Base-by-base conservation (phyloP, 1,140 invertebrate species). In the Drosophila teissieri region DNA sequence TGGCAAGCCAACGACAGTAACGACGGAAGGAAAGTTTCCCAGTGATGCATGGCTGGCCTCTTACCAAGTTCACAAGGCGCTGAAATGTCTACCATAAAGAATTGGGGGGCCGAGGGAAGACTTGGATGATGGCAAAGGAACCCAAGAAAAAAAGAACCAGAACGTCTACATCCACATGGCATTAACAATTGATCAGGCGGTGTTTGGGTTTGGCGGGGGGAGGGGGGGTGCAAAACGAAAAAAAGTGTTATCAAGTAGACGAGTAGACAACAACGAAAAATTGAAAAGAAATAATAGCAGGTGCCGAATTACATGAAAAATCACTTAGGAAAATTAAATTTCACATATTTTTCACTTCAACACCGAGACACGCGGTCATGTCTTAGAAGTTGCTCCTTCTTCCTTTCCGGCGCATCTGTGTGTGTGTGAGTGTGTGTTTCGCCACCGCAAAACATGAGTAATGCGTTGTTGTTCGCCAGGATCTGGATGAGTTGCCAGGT, bases 291-390 rank as follows among this genome's bases (percentile, higher is more conserved):
- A 89, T 90, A 89, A 89, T 84, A 83, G 80, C 84, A 89, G 84
- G 84, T 89, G 84, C 84, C 84, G 85, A 89, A 89, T 90, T 89
- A 89, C 84, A 89, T 89, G 84, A 89, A 89, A 89, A 89, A 89
- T 89, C 84, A 89, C 84, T 89, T 90, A 89, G 80, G 80, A 84
- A 89, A 89, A 89, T 89, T 89, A 89, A 89, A 89, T 89, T 89
- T 89, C 84, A 89, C 85, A 89, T 89, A 89, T 89, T 89, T 89
- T 88, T 88, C 77, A 86, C 80, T 89, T 89, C 83, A 88, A 83
- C 78, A 48, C 78, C 56, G 57, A 54, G 40, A 62, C 52, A 55
- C 46, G 73, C 58, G 74, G 74, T 68, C 76, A 80, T 89, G 78
- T 82, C 76, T 82, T 89, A 79, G 67, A 84, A 84, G 76, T 83